phyloP scores from a whole-genome alignment of 2,113 vertebrate species.

The Turnix velox region DNA sequence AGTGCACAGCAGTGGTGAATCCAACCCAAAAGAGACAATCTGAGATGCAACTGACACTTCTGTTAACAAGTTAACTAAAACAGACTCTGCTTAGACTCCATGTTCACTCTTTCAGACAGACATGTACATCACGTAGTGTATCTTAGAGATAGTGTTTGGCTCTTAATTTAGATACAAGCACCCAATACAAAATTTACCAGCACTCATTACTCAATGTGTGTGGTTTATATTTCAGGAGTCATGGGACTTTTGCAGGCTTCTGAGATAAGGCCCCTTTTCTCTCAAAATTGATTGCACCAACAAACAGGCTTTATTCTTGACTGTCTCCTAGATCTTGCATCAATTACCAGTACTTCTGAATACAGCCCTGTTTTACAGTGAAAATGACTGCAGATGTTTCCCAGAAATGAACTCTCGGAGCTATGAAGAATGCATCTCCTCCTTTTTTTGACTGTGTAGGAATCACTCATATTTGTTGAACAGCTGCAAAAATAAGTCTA shows the following conservation, averaged over 20 bases:
- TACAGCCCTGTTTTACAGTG: background rate
- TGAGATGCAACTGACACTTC: background rate
- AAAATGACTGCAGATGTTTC: background rate
- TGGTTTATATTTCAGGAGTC: background rate
- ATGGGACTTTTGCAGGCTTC: background rate
- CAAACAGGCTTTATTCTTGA: background rate
- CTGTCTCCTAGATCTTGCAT: background rate
- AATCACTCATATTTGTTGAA: background rate
- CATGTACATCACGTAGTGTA: background rate
- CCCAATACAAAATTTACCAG: background rate
- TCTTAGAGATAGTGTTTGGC: background rate
- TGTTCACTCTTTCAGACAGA: background rate
- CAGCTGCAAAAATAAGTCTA: background rate
- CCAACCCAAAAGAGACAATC: background rate
- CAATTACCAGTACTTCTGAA: background rate
- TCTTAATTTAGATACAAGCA: background rate
- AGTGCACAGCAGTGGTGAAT: background rate
- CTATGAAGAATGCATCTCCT: background rate
- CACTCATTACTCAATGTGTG: background rate
- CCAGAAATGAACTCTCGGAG: background rate
- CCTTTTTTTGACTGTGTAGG: background rate
- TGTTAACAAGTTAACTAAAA: background rate
- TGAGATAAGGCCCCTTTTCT: background rate
- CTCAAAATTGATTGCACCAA: background rate
- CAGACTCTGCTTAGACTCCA: background rate